A percentile compares a stretch with the other conserved stretches of the same genome.
These are phyloP conservation scores for Sericinus montela DNA, from an alignment of 2,888 invertebrate genomes.

Conservation along the genomic window DNA sequence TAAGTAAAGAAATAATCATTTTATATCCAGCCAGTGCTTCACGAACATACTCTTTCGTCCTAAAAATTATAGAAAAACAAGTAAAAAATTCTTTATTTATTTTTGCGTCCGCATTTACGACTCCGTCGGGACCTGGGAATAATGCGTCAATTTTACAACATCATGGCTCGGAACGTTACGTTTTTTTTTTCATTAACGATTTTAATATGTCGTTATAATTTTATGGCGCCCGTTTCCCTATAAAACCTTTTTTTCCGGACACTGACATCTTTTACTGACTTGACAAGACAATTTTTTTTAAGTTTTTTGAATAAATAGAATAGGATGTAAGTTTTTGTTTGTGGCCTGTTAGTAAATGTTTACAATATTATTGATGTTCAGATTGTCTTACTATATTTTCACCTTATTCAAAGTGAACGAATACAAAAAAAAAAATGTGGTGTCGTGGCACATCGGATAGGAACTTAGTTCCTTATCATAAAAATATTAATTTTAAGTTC, in stretches of 20 bases:
- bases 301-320: no score
- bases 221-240: conserved; percentile 30
- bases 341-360: no score
- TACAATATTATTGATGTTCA: no score
- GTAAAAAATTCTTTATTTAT: conserved; percentile 29
- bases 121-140: conserved; percentile 28
- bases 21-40: not conserved
- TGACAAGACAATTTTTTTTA: conserved; percentile 3
- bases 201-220: conserved; percentile 32
- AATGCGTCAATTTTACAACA: conserved; percentile 52
- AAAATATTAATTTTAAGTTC: no score
- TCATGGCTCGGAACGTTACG: conserved; percentile 28
- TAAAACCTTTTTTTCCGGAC: conserved; percentile 1
- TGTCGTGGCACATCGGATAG: no score
- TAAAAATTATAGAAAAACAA: conserved; percentile 24
- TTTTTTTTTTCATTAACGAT: conserved; percentile 17
- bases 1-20: not conserved
- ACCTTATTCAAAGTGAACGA: no score
- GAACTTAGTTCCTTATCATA: no score
- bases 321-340: no score
- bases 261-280: conserved; percentile 2
- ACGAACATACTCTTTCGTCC: not conserved
- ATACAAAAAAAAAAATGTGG: no score
- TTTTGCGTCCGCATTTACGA: conserved; percentile 41
- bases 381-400: no score